Evolutionary conservation across 2,797 vertebrate species (phyloP).

Genomic region (Gobionotothen gibberifrons): DNA sequence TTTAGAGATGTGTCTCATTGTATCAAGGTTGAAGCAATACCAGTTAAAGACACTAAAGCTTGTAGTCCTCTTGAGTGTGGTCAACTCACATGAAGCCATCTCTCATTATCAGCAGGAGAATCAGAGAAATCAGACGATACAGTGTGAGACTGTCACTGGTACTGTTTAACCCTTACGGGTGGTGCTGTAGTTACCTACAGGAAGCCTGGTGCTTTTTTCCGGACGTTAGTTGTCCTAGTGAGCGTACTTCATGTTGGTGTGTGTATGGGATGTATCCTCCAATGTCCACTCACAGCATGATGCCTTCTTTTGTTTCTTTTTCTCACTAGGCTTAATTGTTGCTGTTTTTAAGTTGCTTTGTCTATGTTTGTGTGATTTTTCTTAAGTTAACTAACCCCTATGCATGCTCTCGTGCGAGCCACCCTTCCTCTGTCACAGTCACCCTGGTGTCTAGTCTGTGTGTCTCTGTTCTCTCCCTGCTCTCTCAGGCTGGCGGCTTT

Average conservation of each 20-base stretch:
- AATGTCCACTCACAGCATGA: slow-evolving; percentile 84
- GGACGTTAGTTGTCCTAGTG: slow-evolving; percentile 60
- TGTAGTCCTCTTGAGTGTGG: slow-evolving; percentile 60
- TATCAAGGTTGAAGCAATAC: slow-evolving; percentile 83
- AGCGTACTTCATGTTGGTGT: slow-evolving; percentile 75
- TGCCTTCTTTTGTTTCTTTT: slow-evolving; percentile 55
- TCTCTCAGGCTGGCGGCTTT: slow-evolving; percentile 93
- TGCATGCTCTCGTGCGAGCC: slow-evolving; percentile 74
- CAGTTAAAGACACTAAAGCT: slow-evolving; percentile 75
- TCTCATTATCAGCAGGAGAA: slow-evolving; percentile 50
- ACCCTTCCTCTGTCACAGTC: slow-evolving; percentile 83
- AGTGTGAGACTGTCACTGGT: slow-evolving; percentile 75
- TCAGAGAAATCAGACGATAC: slow-evolving; percentile 49
- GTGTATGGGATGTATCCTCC: slow-evolving; percentile 77
- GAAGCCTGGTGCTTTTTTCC: slow-evolving; percentile 60
- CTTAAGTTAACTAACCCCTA: slow-evolving; percentile 71
- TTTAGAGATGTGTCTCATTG: slow-evolving; percentile 69
- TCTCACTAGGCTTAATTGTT: slow-evolving; percentile 66
- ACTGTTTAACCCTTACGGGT: slow-evolving; percentile 80
- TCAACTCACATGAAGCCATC: slow-evolving; percentile 63
- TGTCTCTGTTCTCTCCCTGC: slow-evolving; percentile 89
- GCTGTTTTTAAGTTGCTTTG: slow-evolving; percentile 74
- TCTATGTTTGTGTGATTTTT: slow-evolving; percentile 66
- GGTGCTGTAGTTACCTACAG: slow-evolving; percentile 65
- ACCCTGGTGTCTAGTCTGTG: slow-evolving; percentile 88